Percentiles rank a stretch among this genome's conserved stretches.
Evolutionary conservation across 2,113 vertebrate genomes (phyloP).

Genomic region (Struthio camelus): DNA sequence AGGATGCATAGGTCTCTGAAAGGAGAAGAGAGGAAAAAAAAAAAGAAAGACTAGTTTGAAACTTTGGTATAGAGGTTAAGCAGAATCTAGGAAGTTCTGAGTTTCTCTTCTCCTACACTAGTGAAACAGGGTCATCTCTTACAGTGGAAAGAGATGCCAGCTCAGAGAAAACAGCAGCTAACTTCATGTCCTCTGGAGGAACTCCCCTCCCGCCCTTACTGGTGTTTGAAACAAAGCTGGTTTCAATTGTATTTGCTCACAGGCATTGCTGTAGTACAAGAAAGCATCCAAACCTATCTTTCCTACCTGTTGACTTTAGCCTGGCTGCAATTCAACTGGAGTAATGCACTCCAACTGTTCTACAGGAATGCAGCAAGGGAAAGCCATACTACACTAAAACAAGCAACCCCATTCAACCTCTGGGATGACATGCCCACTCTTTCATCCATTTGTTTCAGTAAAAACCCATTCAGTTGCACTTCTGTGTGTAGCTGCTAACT

Average conservation of each 20-base stretch:
- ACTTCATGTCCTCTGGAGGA: not conserved
- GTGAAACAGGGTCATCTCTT: not conserved
- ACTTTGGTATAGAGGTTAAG: not conserved
- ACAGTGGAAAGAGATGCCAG: not conserved
- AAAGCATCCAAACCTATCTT: not conserved
- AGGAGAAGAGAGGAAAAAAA: fast-evolving
- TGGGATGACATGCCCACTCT: not conserved
- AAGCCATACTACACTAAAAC: not conserved
- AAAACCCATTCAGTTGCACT: not conserved
- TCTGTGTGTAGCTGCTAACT: not conserved
- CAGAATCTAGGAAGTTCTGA: not conserved
- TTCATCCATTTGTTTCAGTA: not conserved
- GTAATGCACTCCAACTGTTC: not conserved
- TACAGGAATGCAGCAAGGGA: not conserved
- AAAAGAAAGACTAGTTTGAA: not conserved
- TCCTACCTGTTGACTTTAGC: fast-evolving
- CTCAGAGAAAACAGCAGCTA: not conserved
- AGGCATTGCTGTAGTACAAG: not conserved
- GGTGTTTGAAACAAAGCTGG: not conserved
- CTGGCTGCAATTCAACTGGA: not conserved
- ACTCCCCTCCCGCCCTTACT: not conserved
- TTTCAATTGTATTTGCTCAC: not conserved
- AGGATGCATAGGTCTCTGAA: not conserved
- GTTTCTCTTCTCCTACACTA: not conserved
- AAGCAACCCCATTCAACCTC: not conserved